Evolutionary conservation across 2,888 invertebrate genomes (phyloP), one percentile per base, ranked within the genome.

Genomic region (Cephus rjabovi): DNA sequence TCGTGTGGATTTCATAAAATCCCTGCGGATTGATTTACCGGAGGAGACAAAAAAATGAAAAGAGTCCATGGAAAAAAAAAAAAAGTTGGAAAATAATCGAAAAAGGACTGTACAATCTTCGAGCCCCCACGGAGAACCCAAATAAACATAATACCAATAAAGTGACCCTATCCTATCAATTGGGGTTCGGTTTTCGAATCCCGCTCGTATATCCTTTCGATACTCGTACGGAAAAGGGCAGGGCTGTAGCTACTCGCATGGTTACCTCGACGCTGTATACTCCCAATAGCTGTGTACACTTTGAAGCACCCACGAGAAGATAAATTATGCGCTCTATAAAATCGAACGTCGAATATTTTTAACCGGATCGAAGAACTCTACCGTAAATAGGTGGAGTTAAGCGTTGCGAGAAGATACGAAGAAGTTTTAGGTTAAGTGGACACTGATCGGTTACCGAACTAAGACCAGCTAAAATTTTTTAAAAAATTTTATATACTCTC

Each of bases 121-220:
- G 71, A 4, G 31, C 33, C 31, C 71, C 71, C 71, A 9, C 33
- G 11, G 71, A 30, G 33, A 31, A n/a, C 71, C 71, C 31, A 31
- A 34, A 71, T 71, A 71, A 71, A 71, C 31, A 71, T 71, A 71
- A 71, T 71, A 71, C 71, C 71, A 34, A 71, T 71, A 71, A 71
- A 71, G 31, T 71, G 71, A 30, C 31, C 31, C 71, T 71, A 15
- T 71, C 33, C 71, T 71, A 71, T 71, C 71, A 71, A 71, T 71
- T 71, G 71, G 30, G 71, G 31, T 71, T 71, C 12, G 71, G 71
- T 71, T 71, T 71, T 71, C 71, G 12, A 31, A 71, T 71, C 71
- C 33, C 71, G 71, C 31, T 31, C 71, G 31, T 34, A 71, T 34
- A 71, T 71, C 31, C 23, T 34, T 71, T 34, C 71, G 71, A 15